These are phyloP conservation scores for Salmo trutta DNA, from an alignment of 2,797 vertebrate species.

Conservation along the genomic window DNA sequence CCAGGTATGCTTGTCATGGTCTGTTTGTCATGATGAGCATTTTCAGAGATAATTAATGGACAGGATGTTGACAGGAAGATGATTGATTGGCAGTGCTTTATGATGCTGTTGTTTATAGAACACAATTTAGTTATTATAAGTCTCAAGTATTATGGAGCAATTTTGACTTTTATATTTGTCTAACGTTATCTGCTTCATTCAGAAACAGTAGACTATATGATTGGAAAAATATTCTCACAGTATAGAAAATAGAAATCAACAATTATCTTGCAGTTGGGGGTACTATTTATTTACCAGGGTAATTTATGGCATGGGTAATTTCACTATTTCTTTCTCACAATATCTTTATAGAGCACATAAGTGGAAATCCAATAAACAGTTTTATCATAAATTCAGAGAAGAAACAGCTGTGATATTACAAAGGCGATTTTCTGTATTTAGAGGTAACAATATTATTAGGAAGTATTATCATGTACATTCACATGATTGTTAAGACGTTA, in stretches of 20 bases:
- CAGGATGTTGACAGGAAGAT: conserved; percentile 39
- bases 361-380: neutral
- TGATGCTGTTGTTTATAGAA: conserved; percentile 47
- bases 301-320: neutral
- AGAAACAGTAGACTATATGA: neutral
- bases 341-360: conserved; percentile 8
- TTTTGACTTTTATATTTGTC: neutral
- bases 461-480: neutral
- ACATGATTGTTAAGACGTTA: neutral
- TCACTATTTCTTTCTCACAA: neutral
- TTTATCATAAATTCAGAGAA: neutral
- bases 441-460: neutral
- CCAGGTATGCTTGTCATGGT: conserved; percentile 6
- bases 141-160: neutral
- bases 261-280: neutral
- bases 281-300: neutral
- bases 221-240: neutral
- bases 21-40: conserved; percentile 49
- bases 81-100: conserved; percentile 43
- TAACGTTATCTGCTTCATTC: neutral
- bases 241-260: neutral
- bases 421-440: neutral
- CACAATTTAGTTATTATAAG: neutral
- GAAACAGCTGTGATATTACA: neutral
- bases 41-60: conserved; percentile 35